A percentile compares a stretch with the other conserved stretches of the same genome.
Evolutionary conservation across 2,113 vertebrate genomes (phyloP).

Genomic region (Epinephelus lanceolatus): DNA sequence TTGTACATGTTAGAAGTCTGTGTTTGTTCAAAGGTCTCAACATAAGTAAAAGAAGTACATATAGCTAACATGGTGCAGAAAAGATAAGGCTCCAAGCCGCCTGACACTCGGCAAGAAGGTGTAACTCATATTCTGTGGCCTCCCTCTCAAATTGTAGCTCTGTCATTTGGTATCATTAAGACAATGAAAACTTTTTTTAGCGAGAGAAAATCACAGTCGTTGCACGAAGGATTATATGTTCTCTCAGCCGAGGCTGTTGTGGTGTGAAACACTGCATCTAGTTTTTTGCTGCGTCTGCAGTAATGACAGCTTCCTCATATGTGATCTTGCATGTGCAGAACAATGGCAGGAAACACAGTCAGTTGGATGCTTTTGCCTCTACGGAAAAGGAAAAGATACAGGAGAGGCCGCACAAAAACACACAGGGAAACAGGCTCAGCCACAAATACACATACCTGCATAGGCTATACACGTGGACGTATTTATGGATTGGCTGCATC

Average conservation of each 20-base stretch:
- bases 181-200: constrained; percentile 40
- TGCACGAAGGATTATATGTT: constrained; percentile 38
- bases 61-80: not conserved
- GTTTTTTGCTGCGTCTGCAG: constrained; percentile 72
- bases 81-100: not conserved
- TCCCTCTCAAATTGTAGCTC: constrained; percentile 11
- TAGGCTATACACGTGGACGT: not conserved
- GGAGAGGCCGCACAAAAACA: constrained; percentile 6
- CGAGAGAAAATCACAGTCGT: constrained; percentile 46
- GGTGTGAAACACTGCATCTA: constrained; percentile 16
- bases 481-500: not conserved
- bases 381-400: constrained; percentile 56
- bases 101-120: constrained; percentile 26
- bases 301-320: constrained; percentile 76
- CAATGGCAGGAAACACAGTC: constrained; percentile 80
- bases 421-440: constrained; percentile 8
- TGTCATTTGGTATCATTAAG: constrained; percentile 37
- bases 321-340: constrained; percentile 63
- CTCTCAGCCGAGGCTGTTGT: constrained; percentile 17
- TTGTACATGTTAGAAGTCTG: not conserved
- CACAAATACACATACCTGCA: not conserved
- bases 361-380: constrained; percentile 36
- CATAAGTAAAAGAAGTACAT: not conserved
- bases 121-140: constrained; percentile 12
- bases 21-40: not conserved